Conservation (phyloP, 2,113 vertebrate genomes). For the Barnardius zonarius region DNA sequence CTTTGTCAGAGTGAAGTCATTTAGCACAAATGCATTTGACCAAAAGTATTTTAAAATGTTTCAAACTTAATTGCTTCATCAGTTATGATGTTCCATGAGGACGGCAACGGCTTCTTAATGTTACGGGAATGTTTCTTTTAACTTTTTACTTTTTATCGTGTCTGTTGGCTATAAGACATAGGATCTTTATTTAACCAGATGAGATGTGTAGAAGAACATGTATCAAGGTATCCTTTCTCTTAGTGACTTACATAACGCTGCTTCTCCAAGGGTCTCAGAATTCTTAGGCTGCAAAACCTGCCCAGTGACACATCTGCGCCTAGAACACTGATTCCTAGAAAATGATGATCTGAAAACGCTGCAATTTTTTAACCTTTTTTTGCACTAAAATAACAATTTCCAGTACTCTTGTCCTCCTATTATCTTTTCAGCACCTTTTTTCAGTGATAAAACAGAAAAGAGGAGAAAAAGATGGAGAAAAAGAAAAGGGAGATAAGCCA, state of each 20-base stretch:
- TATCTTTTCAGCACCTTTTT: background rate
- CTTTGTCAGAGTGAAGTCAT: conserved; percentile 49
- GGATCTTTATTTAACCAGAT: background rate
- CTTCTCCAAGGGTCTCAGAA: background rate
- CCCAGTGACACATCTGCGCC: background rate
- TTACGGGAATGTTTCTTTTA: background rate
- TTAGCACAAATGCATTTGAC: conserved; percentile 50
- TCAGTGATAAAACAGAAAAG: background rate
- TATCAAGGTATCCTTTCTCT: background rate
- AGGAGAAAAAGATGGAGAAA: background rate
- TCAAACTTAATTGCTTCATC: conserved; percentile 58
- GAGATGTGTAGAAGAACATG: background rate
- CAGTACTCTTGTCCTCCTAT: background rate
- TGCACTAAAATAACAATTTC: background rate
- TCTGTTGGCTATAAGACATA: background rate
- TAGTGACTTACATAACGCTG: background rate
- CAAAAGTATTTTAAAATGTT: conserved; percentile 48
- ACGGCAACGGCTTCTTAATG: background rate
- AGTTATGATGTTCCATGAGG: background rate
- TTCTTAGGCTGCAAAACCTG: background rate
- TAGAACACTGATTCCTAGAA: background rate
- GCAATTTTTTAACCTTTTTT: background rate
- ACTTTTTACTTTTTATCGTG: background rate
- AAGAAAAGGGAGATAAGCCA: background rate
- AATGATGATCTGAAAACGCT: background rate